Evolutionary conservation across 2,113 vertebrate species (phyloP).

Genomic region (Rhabdomys dilectus): DNA sequence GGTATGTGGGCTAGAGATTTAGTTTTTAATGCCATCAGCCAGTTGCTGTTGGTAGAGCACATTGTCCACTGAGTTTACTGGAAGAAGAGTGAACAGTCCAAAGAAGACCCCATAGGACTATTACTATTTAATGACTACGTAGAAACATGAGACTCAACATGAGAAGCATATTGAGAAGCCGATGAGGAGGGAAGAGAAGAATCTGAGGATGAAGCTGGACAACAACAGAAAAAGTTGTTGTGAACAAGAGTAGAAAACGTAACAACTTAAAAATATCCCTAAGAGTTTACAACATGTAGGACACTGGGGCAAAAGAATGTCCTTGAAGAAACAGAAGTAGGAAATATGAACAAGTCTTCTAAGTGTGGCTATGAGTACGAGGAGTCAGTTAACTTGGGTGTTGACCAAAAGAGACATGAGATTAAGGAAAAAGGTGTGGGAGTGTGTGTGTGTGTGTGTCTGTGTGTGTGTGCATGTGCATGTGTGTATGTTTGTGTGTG

Average conservation of each 20-base stretch:
- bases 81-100: background rate
- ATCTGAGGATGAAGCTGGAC: background rate
- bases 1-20: background rate
- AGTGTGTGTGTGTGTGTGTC: too few species aligned
- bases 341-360: background rate
- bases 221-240: background rate
- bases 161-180: background rate
- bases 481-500: too few species aligned
- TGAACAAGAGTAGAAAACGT: background rate
- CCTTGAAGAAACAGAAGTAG: background rate
- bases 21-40: background rate
- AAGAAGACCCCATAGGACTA: background rate
- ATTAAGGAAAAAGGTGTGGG: background rate
- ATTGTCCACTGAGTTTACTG: background rate
- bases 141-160: background rate
- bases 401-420: background rate
- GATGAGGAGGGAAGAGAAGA: background rate
- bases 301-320: background rate
- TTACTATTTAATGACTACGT: background rate
- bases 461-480: background rate
- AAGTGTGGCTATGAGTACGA: background rate
- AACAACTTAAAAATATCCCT: background rate
- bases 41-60: background rate
- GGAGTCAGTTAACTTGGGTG: background rate
- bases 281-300: background rate